Evolutionary conservation across 2,113 vertebrate genomes (phyloP).

Genomic region (Sorex araneus): DNA sequence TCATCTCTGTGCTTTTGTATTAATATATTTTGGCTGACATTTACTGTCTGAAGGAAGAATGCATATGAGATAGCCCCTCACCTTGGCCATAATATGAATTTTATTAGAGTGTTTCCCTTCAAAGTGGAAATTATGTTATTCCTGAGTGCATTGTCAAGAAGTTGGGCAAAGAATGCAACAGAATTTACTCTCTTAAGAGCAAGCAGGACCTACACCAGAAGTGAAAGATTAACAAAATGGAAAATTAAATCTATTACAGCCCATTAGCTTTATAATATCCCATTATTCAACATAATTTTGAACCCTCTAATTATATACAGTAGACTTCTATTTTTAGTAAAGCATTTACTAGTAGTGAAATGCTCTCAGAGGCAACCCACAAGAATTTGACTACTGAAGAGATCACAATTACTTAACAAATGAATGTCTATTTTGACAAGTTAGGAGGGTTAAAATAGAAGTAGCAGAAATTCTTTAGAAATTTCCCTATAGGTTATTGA

Average conservation of each 20-base stretch:
- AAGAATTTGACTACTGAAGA: not conserved
- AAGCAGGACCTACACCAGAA: not conserved
- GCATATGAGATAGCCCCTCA: not conserved
- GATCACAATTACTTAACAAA: not conserved
- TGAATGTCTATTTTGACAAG: constrained; percentile 5
- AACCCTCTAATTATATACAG: constrained; percentile 7
- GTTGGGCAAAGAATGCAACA: not conserved
- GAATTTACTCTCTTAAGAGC: not conserved
- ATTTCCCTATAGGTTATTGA: not conserved
- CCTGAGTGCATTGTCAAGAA: not conserved
- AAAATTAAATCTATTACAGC: constrained; percentile 59
- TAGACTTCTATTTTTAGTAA: constrained; percentile 18
- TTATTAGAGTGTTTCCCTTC: not conserved
- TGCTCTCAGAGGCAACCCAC: not conserved
- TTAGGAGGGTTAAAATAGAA: not conserved
- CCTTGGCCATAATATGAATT: not conserved
- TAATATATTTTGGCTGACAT: not conserved
- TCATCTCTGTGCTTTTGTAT: not conserved
- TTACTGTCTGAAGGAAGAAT: not conserved
- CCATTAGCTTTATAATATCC: constrained; percentile 1
- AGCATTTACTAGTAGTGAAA: not conserved
- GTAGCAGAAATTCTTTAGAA: not conserved
- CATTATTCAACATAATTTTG: constrained; percentile 36
- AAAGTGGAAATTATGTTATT: not conserved
- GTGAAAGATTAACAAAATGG: not conserved